A percentile compares a stretch with the other conserved stretches of the same genome.
phyloP scores from a whole-genome alignment of 2,797 vertebrate species.

The Cephalopachus bancanus region DNA sequence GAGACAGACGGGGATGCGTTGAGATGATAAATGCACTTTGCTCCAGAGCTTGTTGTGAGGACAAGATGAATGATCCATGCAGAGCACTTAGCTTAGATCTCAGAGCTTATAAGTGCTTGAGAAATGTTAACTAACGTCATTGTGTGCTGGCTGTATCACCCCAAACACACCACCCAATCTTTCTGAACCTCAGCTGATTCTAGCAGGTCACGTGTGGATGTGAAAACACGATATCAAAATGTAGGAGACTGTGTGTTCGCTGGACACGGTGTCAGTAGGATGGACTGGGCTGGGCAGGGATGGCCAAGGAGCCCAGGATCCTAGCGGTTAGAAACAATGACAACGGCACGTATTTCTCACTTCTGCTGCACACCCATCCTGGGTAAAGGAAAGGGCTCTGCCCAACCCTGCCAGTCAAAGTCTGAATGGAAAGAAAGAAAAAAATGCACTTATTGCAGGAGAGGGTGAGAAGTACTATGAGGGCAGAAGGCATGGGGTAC shows the following conservation, averaged over 20 bases:
- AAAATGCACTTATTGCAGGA: not conserved
- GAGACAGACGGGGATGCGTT: not conserved
- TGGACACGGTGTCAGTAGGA: no score
- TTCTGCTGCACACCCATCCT: rapidly evolving
- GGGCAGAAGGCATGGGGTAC: not conserved
- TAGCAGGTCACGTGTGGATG: not conserved
- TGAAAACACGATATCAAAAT: not conserved
- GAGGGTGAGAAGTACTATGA: not conserved
- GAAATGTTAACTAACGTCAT: not conserved
- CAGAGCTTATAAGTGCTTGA: not conserved
- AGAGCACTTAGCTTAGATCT: not conserved
- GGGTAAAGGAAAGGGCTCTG: not conserved
- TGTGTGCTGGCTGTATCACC: not conserved
- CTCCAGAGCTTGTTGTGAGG: not conserved
- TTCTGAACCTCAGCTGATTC: not conserved
- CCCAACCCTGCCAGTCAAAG: no score
- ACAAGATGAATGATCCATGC: not conserved
- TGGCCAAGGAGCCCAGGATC: not conserved
- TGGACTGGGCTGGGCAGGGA: no score
- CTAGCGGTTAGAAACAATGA: not conserved
- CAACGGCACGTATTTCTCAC: rapidly evolving
- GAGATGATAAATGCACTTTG: not conserved
- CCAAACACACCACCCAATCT: not conserved
- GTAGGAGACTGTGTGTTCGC: not conserved
- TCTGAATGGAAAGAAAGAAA: not conserved